These are phyloP conservation scores for Leptopilina boulardi DNA, from an alignment of 1,140 invertebrate species.

Conservation along the genomic window DNA sequence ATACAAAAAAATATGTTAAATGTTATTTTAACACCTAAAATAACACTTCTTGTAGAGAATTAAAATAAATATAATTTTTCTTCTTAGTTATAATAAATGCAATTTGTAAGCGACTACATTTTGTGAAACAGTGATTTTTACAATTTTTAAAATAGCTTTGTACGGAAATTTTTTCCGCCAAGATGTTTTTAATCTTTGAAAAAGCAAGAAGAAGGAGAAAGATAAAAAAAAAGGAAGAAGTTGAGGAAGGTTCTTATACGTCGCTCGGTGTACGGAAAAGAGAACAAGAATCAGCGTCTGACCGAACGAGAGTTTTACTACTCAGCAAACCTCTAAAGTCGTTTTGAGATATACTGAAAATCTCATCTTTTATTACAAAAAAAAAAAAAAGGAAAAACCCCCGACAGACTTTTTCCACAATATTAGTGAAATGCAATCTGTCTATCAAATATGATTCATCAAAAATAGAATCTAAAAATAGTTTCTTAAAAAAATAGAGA, in stretches of 20 bases:
- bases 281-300: neutral
- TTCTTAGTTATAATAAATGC: too few relatives aligned
- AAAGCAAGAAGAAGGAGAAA: neutral
- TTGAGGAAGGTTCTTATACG: neutral
- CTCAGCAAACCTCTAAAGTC: neutral
- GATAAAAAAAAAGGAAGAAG: neutral
- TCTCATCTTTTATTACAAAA: neutral
- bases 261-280: too few relatives aligned
- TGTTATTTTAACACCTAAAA: too few relatives aligned
- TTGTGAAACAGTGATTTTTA: too few relatives aligned
- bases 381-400: neutral
- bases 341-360: neutral
- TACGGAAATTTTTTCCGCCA: too few relatives aligned
- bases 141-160: too few relatives aligned
- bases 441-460: neutral
- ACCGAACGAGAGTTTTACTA: conserved; percentile 4
- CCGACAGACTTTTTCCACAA: neutral
- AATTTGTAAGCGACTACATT: too few relatives aligned
- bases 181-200: neutral
- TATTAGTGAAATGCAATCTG: neutral
- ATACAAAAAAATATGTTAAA: too few relatives aligned
- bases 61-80: too few relatives aligned
- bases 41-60: too few relatives aligned
- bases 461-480: too few relatives aligned
- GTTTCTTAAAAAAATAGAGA: neutral